Percentiles rank a stretch among this genome's conserved stretches.
phyloP scores from a whole-genome alignment of 2,113 vertebrate species.

The Toxotes jaculatrix region DNA sequence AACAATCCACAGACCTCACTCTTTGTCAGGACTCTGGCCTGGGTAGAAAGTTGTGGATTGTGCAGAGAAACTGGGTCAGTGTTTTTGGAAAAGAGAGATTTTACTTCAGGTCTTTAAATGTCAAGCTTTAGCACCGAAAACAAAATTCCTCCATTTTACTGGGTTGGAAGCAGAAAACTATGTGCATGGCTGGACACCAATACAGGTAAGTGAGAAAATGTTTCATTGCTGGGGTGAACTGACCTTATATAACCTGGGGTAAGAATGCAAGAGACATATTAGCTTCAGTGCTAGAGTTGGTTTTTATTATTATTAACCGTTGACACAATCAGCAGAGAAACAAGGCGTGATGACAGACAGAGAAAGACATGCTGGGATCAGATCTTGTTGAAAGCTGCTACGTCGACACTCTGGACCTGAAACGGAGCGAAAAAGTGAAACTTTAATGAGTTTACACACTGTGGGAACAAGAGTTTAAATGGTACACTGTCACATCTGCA shows the following conservation, averaged over 20 bases:
- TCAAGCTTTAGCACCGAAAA: no score
- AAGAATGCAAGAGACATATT: not conserved
- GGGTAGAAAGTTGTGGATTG: no score
- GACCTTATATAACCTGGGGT: not conserved
- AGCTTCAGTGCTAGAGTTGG: constrained; percentile 67
- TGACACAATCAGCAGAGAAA: constrained; percentile 67
- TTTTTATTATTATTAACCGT: constrained; percentile 69
- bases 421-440: constrained; percentile 51
- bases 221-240: not conserved
- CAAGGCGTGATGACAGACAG: constrained; percentile 27
- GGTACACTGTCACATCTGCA: not conserved
- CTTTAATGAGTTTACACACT: not conserved
- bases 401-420: constrained; percentile 86
- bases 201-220: not conserved
- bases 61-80: no score
- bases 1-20: no score
- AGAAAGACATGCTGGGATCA: constrained; percentile 44
- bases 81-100: no score
- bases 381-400: constrained; percentile 83
- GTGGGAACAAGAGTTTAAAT: not conserved
- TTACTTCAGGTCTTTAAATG: no score
- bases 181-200: not conserved
- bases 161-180: not conserved
- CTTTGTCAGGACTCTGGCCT: no score
- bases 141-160: no score